Base-by-base conservation (phyloP, 2,888 invertebrate species). In the Drosophila fungiperda region DNA sequence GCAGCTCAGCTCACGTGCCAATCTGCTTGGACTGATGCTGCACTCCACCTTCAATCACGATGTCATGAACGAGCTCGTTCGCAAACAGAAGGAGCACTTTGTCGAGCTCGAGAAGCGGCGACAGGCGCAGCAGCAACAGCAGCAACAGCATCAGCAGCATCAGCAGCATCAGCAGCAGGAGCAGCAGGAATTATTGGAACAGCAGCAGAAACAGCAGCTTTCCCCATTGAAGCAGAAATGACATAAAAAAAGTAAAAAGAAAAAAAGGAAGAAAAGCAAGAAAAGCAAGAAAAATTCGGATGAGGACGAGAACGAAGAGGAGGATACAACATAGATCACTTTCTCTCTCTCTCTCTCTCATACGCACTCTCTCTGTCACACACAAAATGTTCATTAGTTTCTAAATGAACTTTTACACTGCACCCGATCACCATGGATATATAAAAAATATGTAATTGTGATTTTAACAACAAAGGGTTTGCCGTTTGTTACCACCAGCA, bases 11-110 rank as follows among this genome's bases (percentile, higher is more conserved):
- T 96, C 95, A 83, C 95, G 99, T 68, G 98, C 98, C 50, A 98
- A 99, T 0, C 97, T 99, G 0, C 94, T 99, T 17, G 98, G 98
- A 0, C 94, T 99, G 1, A 97, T 99, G 96, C 94, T 99, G n/a
- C 99, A 99, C 92, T 98, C 99, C 8, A 99, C 99, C 0, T 98
- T 98, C 92, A 98, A 99, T 93, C 98, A 99, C 91, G 98, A 97
- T 83, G 95, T 97, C 1, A 97, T 97, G 96, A 97, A 97, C 88
- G 95, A 95, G 83, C 94, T 96, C 79, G 92, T 92, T 38, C 87
- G 93, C 11, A 92, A 93, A 59, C 93, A 92, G 61, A 91, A 92
- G 66, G 91, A 92, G 29, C 92, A 91, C 66, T 73, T 90, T 66
- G 90, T 88, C 0, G 91, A 85, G 49, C 69, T 85, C 3, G 89